Evolutionary conservation across 2,113 vertebrate species (phyloP), one percentile per base, ranked within the genome.

Genomic region (Acanthisitta chloris): DNA sequence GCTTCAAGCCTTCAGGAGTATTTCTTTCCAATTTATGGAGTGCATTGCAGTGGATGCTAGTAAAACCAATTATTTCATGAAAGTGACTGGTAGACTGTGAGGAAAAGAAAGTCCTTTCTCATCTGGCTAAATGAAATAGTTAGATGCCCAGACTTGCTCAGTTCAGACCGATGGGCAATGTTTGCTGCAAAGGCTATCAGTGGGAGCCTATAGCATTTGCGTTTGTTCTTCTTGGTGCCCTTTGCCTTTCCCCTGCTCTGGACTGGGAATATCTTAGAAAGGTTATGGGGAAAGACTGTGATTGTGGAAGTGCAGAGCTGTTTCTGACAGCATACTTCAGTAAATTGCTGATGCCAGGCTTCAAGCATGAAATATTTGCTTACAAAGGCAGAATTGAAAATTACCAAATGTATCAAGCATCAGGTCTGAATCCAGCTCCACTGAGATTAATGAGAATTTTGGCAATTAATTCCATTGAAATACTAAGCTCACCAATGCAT

Each of bases 51-150:
- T 43, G 31, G 65, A 82, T 94, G 64, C 72, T 86, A 79, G 87
- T 97, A 96, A 97, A 90, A 88, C 48, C 38, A 92, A 84, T 96
- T 97, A 96, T 92, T 94, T 93, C 43, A 55, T 94, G 90, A 48
- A 84, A 95, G 84, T 84, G 86, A 58, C 62, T 93, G 52, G 80
- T 84, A 72, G 61, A 38, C 82, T 82, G n/a, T 49, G 73, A 85
- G 76, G 54, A 87, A 96, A 94, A 76, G 65, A 46, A 64, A n/a
- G 28, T 42, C 65, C 74, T 84, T 97, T 96, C 49, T 28, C 42
- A 66, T 45, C 45, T 90, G 12, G 66, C 34, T 86, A 84, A 92
- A 81, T 86, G 67, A 85, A 67, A 54, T 40, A 61, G 69, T 82
- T 64, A 90, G 77, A 92, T 76, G 69, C 36, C 40, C n/a, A 65